Base-by-base conservation (phyloP, 2,888 invertebrate species). In the Nomada lathburiana region DNA sequence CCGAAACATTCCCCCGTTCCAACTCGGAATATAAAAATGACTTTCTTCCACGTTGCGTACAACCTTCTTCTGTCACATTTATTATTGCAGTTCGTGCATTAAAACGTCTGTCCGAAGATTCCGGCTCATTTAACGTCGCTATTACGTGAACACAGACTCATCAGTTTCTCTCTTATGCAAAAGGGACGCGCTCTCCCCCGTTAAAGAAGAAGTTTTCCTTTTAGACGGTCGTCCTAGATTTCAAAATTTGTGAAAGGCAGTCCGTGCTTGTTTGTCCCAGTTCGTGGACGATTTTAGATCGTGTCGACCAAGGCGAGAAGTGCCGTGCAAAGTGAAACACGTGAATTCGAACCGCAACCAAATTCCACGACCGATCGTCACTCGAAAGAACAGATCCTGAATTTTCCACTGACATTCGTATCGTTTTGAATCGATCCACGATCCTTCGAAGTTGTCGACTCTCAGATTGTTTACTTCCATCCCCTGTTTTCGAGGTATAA, bases 141-240 rank as follows among this genome's bases (percentile, higher is more conserved):
- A 29, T 60, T 71, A 18, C 65, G 20, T 13, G 70, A 70, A 53
- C 69, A 13, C 42, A n/a, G 44, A 20, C 44, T 60, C 52, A 65
- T 63, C 65, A 52, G 71, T 77, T 67, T 80, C 67, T 59, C 64
- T 52, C 57, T 59, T 68, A 73, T 64, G 72, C 63, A 72, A 80
- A 80, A 55, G 16, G 47, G 4, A 50, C 71, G 42, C 52, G 23
- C 23, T 13, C 10, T n/a, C 63, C 29, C 53, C 67, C 47, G 44
- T 73, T 52, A 72, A 76, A 76, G 63, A 82, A 74, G 69, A 77
- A 77, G 64, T 55, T 82, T 82, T 75, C 82, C 76, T 62, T 75
- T 82, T 72, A 63, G 50, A 70, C 65, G 65, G 42, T 57, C 71
- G 86, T 55, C 77, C 86, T 36, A 80, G 72, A 86, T 86, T 86